A percentile compares a stretch with the other conserved stretches of the same genome.
Evolutionary conservation across 2,797 vertebrate species (phyloP).

Genomic region (Sciurus carolinensis): DNA sequence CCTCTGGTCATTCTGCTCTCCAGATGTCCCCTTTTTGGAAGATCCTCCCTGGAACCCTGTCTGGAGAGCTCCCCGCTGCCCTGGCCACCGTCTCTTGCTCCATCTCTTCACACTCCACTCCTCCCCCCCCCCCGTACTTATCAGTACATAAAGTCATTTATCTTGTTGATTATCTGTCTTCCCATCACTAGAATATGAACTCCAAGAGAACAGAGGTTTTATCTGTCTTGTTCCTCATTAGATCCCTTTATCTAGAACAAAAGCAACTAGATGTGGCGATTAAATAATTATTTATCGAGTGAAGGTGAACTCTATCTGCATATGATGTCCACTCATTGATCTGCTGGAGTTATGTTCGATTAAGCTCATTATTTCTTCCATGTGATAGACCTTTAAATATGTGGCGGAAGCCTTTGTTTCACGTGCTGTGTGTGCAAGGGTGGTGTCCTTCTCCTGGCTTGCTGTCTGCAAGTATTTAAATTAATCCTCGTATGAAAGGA

Average conservation of each 20-base stretch:
- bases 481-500: conserved; percentile 3
- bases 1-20: not conserved
- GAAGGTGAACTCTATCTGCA: conserved; percentile 4
- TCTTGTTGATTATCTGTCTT: conserved; percentile 63
- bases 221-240: conserved; percentile 15
- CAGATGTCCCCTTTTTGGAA: not conserved
- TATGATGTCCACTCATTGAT: not conserved
- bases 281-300: conserved; percentile 5
- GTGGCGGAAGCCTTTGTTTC: conserved; percentile 22
- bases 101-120: not conserved
- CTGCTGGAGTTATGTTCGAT: not conserved
- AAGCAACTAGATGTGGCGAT: not conserved
- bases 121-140: not conserved
- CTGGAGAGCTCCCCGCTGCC: not conserved
- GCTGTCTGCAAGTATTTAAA: conserved; percentile 44
- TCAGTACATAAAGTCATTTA: not conserved
- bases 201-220: not conserved
- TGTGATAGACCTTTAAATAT: not conserved
- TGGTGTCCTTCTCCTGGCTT: not conserved
- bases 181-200: conserved; percentile 34
- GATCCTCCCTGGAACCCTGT: not conserved
- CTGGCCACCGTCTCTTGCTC: not conserved
- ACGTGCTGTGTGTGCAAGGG: not conserved
- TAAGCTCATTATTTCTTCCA: conserved; percentile 43
- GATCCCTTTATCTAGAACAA: not conserved